Evolutionary conservation across 64 coral and sea anemone species (phyloP), one percentile per base, ranked within the genome.

Genomic region (Porites lutea): DNA sequence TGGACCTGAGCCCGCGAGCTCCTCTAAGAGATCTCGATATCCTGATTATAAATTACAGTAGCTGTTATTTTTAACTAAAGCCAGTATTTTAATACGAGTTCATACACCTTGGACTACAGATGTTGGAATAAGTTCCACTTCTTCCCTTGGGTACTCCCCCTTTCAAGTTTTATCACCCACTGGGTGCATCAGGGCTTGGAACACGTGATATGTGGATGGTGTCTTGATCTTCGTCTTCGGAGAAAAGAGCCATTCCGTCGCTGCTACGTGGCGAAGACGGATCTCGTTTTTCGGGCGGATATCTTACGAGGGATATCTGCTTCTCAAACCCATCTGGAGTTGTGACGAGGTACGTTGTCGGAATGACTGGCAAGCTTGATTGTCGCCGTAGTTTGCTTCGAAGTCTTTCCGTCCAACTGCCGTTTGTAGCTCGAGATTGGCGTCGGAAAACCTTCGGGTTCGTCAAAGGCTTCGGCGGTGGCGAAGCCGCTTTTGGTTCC

Each of bases 271-370:
- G 78, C 13, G 91, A 93, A 10, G 71, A 45, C 9, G 75, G 63
- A 2, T 87, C 90, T 77, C 75, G 87, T 48, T 79, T 98, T 21
- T 92, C 96, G 7, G 88, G 97, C 1, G 97, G 97, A 65, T 99
- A 99, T 83, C 90, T 94, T 2, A 99, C 97, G 74, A 97, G 93
- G 11, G 92, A 93, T 63, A 99, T 86, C 46, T 92, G 89, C 60
- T 95, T 96, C 71, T 96, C 91, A 43, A 88, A 63, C 23, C 94
- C 92, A 60, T 90, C 94, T 12, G 97, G 94, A 55, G 94, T 88
- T n/a, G 97, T 95, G 23, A 99, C 79, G 46, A 99, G 94, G 87
- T 99, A 99, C 5, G 97, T 99, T 46, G 97, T 99, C 12, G 97
- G 97, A 65, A 99, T 91, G n/a, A 96, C 92, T 11, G 97, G 97